Base-by-base conservation (phyloP, 2,113 vertebrate genomes). In the Aspidoscelis tigris region DNA sequence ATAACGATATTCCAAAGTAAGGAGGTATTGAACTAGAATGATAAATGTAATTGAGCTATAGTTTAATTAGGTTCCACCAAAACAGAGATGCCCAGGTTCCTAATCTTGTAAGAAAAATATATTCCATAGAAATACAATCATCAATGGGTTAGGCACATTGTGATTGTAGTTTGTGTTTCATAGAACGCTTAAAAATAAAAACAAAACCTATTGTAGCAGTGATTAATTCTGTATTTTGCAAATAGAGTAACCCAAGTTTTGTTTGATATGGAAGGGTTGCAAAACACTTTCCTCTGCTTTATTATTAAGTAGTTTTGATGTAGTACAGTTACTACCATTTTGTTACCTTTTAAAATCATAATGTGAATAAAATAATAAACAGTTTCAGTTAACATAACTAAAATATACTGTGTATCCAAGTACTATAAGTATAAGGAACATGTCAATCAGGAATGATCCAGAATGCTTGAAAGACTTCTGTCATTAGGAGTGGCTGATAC, bases 31-130 rank as follows among this genome's bases (percentile, higher is more conserved):
- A 80, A 65, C 44, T 41, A 26, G n/a, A 80, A 78, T 74, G 58
- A 74, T 85, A 80, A 79, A 85, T 80, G 73, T 85, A 85, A 80
- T 79, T 85, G 77, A 73, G n/a, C 69, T 85, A 80, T 85, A 53
- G 69, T 85, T 85, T 85, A 85, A 74, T 85, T 73, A 80, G n/a
- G 43, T 80, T 85, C 58, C 33, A n/a, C 75, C 76, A 85, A 14
- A 12, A 22, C 47, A 65, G 44, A 80, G 70, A 80, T 68, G 70
- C 20, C 44, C 33, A 66, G 77, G 77, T 85, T 85, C 80, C n/a
- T 85, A 80, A 85, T 85, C 70, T 80, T 85, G 58, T 41, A 80
- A 70, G 58, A 74, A 58, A n/a, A 74, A 72, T 80, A 74, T 41
- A 80, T 80, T 73, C n/a, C 44, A 74, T 69, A 74, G 77, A 74